Evolutionary conservation across 2,797 vertebrate genomes (phyloP).

Genomic region (Acestrorhynchus altus): DNA sequence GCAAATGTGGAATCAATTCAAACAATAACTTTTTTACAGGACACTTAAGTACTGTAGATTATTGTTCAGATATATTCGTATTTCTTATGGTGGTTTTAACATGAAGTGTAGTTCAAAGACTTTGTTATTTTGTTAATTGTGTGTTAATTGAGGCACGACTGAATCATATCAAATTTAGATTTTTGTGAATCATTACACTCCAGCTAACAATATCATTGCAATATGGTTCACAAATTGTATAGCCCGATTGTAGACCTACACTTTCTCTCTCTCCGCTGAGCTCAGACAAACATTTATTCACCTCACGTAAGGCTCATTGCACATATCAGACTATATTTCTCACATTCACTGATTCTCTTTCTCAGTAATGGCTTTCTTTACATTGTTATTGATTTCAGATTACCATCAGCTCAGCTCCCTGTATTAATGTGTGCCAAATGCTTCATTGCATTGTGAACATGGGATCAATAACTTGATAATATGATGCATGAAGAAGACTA

Average conservation of each 20-base stretch:
- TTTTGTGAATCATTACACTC: too few relatives aligned
- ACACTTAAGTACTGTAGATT: too few relatives aligned
- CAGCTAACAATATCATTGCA: neutral
- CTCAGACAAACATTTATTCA: slow-evolving; percentile 26
- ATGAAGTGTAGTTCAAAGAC: too few relatives aligned
- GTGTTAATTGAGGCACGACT: too few relatives aligned
- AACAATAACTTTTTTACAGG: too few relatives aligned
- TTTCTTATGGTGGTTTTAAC: too few relatives aligned
- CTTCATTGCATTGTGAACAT: slow-evolving; percentile 41
- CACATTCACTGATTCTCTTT: slow-evolving; percentile 32
- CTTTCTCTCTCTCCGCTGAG: neutral
- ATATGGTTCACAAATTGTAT: neutral
- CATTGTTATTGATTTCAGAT: slow-evolving; percentile 51
- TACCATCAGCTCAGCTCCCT: slow-evolving; percentile 28
- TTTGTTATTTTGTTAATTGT: too few relatives aligned
- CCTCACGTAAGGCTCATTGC: slow-evolving; percentile 23
- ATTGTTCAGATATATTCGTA: too few relatives aligned
- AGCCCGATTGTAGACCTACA: neutral
- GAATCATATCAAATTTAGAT: too few relatives aligned
- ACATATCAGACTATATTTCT: slow-evolving; percentile 9
- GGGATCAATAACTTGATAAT: slow-evolving; percentile 47
- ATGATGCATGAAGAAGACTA: slow-evolving; percentile 40
- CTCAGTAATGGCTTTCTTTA: slow-evolving; percentile 48
- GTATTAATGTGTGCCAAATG: slow-evolving; percentile 44
- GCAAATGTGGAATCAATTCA: too few relatives aligned